Conservation (phyloP, 2,113 vertebrate genomes). For the Lonchura striata region DNA sequence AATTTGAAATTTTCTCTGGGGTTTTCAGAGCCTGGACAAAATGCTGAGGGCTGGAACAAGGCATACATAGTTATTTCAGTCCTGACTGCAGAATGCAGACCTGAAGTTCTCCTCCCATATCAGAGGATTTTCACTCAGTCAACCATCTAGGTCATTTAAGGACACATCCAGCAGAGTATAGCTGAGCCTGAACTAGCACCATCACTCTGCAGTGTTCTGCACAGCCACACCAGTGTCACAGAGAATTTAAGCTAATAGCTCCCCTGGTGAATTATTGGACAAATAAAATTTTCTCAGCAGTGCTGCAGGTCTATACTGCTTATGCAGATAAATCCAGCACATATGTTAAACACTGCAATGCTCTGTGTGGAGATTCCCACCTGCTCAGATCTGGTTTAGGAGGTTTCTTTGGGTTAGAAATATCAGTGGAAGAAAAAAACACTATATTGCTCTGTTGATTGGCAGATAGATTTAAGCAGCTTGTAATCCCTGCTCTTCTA, state of each 20-base stretch:
- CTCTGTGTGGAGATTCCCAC: neutral
- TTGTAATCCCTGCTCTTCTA: neutral
- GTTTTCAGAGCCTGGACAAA: neutral
- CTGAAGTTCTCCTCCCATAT: neutral
- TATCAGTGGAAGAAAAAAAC: neutral
- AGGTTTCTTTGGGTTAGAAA: neutral
- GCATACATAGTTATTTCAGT: neutral
- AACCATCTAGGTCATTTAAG: constrained; percentile 22
- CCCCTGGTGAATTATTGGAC: neutral
- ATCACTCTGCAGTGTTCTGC: neutral
- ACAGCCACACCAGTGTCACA: neutral
- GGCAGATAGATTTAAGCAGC: neutral
- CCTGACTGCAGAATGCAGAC: neutral
- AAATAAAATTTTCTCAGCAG: constrained; percentile 30
- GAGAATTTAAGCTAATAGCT: constrained; percentile 1
- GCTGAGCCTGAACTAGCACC: neutral
- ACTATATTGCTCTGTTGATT: neutral
- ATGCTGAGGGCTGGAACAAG: neutral
- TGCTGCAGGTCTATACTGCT: neutral
- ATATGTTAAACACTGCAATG: neutral
- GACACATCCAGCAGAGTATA: neutral
- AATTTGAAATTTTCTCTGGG: neutral
- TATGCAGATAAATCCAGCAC: constrained; percentile 15
- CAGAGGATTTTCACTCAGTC: constrained; percentile 1
- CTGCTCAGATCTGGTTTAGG: neutral